These are phyloP conservation scores for Vulpes lagopus DNA, from an alignment of 2,113 vertebrate genomes.

Conservation along the genomic window DNA sequence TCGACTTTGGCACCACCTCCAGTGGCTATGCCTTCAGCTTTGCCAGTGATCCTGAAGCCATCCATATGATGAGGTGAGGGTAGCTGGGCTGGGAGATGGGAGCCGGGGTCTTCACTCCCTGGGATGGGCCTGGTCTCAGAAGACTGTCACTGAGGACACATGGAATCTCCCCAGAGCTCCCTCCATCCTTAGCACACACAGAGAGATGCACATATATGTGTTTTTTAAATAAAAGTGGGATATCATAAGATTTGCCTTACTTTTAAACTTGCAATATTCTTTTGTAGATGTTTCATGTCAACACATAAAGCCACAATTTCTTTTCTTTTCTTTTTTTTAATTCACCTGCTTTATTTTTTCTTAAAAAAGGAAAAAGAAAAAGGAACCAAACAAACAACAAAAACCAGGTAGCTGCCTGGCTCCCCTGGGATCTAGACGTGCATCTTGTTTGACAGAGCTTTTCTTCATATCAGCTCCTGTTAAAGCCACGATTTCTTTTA, in stretches of 20 bases:
- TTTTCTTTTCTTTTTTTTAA: constrained; percentile 54
- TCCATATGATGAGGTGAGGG: constrained; percentile 97
- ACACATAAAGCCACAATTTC: not conserved
- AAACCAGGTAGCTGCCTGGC: constrained; percentile 45
- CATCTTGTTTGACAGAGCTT: constrained; percentile 69
- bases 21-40: constrained; percentile 99
- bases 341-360: constrained; percentile 82
- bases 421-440: constrained; percentile 73
- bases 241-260: constrained; percentile 36
- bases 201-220: not conserved
- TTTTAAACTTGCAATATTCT: constrained; percentile 36
- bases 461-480: not conserved
- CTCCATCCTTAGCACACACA: not conserved
- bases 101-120: constrained; percentile 85
- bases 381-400: constrained; percentile 44
- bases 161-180: not conserved
- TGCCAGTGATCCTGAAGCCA: constrained; percentile 93
- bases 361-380: not conserved
- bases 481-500: not conserved
- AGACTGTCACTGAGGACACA: not conserved
- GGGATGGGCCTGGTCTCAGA: not conserved
- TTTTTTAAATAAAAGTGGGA: not conserved
- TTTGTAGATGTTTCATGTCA: not conserved
- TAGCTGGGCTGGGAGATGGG: not conserved
- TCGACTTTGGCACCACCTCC: constrained; percentile 97